A percentile compares a stretch with the other conserved stretches of the same genome.
These are phyloP conservation scores for Ctenodactylus gundi DNA, from an alignment of 2,113 vertebrate species.

Conservation along the genomic window DNA sequence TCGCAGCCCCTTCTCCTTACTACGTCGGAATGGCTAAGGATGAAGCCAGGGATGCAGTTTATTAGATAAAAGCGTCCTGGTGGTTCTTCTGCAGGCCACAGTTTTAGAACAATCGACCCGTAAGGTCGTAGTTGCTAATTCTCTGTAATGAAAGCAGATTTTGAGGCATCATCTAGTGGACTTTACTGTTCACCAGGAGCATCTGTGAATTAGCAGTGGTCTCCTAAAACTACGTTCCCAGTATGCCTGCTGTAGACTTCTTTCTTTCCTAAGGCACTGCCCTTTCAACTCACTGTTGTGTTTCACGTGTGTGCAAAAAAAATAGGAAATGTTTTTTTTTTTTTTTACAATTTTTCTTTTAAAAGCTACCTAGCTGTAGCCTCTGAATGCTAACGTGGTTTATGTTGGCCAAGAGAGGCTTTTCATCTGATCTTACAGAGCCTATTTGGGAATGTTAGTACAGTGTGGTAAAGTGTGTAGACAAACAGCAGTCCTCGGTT, in stretches of 20 bases:
- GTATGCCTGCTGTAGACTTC: background rate
- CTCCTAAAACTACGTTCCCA: background rate
- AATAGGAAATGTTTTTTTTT: background rate
- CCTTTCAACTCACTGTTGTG: background rate
- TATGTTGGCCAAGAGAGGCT: background rate
- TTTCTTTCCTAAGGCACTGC: background rate
- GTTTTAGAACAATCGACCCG: background rate
- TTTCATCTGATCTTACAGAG: background rate
- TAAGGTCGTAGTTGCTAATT: background rate
- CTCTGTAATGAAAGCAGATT: background rate
- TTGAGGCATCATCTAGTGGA: background rate
- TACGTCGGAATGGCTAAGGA: background rate
- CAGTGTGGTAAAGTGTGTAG: background rate
- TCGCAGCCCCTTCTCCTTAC: background rate
- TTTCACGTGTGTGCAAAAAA: background rate
- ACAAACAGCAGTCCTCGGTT: background rate
- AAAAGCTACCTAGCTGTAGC: background rate
- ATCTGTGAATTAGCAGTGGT: background rate
- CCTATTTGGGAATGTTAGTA: background rate
- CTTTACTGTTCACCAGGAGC: background rate
- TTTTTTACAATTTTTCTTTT: background rate
- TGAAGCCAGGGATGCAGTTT: background rate
- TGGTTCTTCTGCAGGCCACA: background rate
- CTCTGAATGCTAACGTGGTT: background rate
- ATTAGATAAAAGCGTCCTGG: background rate